Percentiles rank a stretch among this genome's conserved stretches.
Conservation (phyloP, 1,140 invertebrate species). For the Elymnias hypermnestra region DNA sequence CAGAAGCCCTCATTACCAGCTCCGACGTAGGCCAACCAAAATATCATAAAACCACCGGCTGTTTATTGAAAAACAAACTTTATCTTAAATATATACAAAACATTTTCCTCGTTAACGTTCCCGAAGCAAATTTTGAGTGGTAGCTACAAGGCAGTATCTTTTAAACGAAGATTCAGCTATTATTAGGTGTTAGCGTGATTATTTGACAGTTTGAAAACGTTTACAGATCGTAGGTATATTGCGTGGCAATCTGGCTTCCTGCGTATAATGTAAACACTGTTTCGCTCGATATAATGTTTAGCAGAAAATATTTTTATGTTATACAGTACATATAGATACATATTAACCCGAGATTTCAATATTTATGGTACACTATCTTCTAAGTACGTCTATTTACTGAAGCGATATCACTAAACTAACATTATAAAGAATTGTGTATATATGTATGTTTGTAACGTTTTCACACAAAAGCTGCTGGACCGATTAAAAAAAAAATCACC, state of each 20-base stretch:
- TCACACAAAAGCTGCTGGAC: no score
- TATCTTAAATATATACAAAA: conserved; percentile 13
- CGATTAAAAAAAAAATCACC: no score
- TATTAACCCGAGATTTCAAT: no score
- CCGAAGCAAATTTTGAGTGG: conserved; percentile 40
- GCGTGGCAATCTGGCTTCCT: conserved; percentile 70
- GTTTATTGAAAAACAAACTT: conserved; percentile 32
- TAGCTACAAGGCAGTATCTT: conserved; percentile 56
- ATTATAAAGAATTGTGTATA: no score
- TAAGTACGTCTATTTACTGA: no score
- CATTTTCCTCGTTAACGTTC: conserved; percentile 7
- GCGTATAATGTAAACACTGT: conserved; percentile 67
- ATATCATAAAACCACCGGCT: conserved; percentile 54
- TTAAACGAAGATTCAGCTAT: conserved; percentile 63
- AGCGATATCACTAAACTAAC: no score
- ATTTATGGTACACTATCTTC: no score
- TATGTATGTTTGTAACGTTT: no score
- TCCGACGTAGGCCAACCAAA: conserved; percentile 46
- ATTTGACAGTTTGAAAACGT: conserved; percentile 76
- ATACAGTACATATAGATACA: no score
- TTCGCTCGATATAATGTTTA: conserved; percentile 51
- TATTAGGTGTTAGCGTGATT: conserved; percentile 71
- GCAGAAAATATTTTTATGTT: conserved; percentile 28
- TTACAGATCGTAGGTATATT: conserved; percentile 71
- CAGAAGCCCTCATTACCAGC: conserved; percentile 62